Percentiles rank a stretch among this genome's conserved stretches.
phyloP scores from a whole-genome alignment of 2,113 vertebrate species.

The Anguilla japonica region DNA sequence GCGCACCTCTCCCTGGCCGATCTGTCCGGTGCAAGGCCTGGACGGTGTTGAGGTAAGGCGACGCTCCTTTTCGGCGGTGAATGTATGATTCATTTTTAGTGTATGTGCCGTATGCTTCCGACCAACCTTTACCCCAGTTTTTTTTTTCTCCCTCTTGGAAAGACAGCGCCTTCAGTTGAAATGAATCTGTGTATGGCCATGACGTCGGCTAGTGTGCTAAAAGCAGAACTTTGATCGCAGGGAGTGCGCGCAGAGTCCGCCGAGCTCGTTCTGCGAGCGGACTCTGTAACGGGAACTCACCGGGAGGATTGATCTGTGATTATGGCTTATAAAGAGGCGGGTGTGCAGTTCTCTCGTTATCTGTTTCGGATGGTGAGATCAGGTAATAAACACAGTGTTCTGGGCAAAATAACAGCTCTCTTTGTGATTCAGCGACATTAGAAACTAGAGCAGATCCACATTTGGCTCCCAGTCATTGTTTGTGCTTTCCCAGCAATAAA shows the following conservation, averaged over 20 bases:
- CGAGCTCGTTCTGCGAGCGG: not conserved
- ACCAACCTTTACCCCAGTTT: not conserved
- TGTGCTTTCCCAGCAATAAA: not conserved
- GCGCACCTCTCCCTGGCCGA: not conserved
- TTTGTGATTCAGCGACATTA: not conserved
- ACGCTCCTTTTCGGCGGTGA: not conserved
- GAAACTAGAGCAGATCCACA: not conserved
- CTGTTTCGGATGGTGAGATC: not conserved
- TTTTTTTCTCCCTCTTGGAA: not conserved
- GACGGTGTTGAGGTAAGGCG: constrained; percentile 4
- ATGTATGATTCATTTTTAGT: not conserved
- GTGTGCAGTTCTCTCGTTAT: not conserved
- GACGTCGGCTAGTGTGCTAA: not conserved
- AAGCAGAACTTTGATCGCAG: constrained; percentile 25
- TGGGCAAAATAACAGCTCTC: not conserved
- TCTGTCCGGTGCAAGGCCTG: not conserved
- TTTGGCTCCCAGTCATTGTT: not conserved
- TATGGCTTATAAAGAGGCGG: not conserved
- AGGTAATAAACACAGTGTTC: not conserved
- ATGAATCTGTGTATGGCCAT: not conserved
- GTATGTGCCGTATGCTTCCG: not conserved
- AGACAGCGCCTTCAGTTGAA: not conserved
- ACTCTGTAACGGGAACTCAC: not conserved
- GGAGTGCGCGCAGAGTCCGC: not conserved
- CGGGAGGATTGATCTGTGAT: not conserved